Percentiles rank a stretch among this genome's conserved stretches.
Evolutionary conservation across 1,140 invertebrate genomes (phyloP).

Genomic region (Conus betulinus): DNA sequence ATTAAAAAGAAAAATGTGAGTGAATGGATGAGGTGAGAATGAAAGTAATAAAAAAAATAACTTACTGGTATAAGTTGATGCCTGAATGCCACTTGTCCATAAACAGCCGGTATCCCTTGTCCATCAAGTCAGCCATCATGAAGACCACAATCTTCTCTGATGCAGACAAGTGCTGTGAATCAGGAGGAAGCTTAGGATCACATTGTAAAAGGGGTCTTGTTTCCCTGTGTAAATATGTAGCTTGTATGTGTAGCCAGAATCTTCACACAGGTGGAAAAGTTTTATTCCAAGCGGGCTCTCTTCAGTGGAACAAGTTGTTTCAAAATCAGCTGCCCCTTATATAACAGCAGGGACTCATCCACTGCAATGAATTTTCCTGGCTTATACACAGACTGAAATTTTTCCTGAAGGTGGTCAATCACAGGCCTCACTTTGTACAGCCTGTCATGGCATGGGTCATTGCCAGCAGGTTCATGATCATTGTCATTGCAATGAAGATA

Average conservation of each 20-base stretch:
- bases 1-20: neutral
- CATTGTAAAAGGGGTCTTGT: neutral
- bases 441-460: neutral
- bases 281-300: neutral
- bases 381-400: neutral
- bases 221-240: neutral
- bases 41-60: neutral
- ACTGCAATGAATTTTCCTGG: neutral
- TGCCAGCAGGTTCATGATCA: neutral
- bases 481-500: neutral
- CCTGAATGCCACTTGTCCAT: neutral
- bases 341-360: neutral
- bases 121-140: neutral
- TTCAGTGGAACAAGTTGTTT: neutral
- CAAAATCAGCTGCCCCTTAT: neutral
- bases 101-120: neutral
- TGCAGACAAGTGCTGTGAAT: neutral
- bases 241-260: neutral
- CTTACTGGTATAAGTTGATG: neutral
- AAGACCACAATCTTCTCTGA: neutral
- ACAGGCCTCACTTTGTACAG: neutral
- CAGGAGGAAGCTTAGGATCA: neutral
- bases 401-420: neutral
- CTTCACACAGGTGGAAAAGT: conserved; percentile 2
- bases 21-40: neutral